phyloP scores from a whole-genome alignment of 2,113 vertebrate genomes.

The rat (Rattus norvegicus) region GRCr8 NC_086032.1:64252001-64252500 shows the following conservation, averaged over 20 bases:
- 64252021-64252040: neutral
- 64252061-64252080: neutral
- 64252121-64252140: slow-evolving; percentile 4
- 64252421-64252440: slow-evolving; percentile 84
- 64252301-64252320: slow-evolving; percentile 74
- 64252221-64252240: slow-evolving; percentile 51
- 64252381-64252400: slow-evolving; percentile 79
- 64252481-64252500: slow-evolving; percentile 68
- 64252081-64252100: neutral
- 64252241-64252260: slow-evolving; percentile 67
- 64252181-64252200: slow-evolving; percentile 59
- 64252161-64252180: slow-evolving; percentile 69
- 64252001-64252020: neutral
- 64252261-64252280: slow-evolving; percentile 71
- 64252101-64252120: slow-evolving; percentile 35
- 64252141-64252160: slow-evolving; percentile 13
- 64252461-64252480: slow-evolving; percentile 76
- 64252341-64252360: slow-evolving; percentile 83
- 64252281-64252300: slow-evolving; percentile 75
- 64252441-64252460: slow-evolving; percentile 77
- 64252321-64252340: slow-evolving; percentile 83
- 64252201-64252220: slow-evolving; percentile 44
- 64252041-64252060: neutral
- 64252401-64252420: slow-evolving; percentile 84
- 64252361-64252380: slow-evolving; percentile 81